Base-by-base conservation (phyloP, 2,888 invertebrate genomes). In the Macaria liturata region DNA sequence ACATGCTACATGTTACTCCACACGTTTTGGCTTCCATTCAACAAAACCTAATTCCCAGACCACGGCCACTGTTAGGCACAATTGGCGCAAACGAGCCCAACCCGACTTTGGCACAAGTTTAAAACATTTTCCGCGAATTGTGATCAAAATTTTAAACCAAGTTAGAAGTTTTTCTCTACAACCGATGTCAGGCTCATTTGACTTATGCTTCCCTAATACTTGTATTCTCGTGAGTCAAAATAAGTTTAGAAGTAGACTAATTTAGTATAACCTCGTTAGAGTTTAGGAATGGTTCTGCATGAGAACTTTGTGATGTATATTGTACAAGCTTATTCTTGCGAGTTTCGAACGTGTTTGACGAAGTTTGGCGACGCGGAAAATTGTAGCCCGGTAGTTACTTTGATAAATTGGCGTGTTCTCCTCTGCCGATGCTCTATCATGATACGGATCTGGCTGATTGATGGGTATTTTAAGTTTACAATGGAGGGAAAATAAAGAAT, bases 51-150 rank as follows among this genome's bases (percentile, higher is more conserved):
- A 77, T 78, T 76, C 76, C 59, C 50, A 53, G 62, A 55, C 69
- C 73, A 66, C 68, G 72, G 69, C 67, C 66, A 68, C 65, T 71
- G 50, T n/a, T 40, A 44, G 66, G 64, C 70, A 78, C 78, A 81
- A 81, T 81, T 74, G 80, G 69, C 71, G 70, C 71, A 76, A 81
- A 81, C 73, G 78, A 80, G 72, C 72, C 71, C 66, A 74, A 75
- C 69, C 69, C 55, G 70, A 77, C 72, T 77, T 76, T 70, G 69
- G 67, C 68, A 61, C 65, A 74, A 80, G 72, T 80, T 78, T 71
- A 53, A 61, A 69, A 72, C 71, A 73, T 73, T 70, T 65, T 66
- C 67, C 64, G 58, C 64, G 65, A 62, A 62, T 56, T 68, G 70
- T 76, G 75, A 75, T 73, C 75, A 46, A 79, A 76, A 79, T 70